Conservation (phyloP, 2,797 vertebrate species). For the Heterohyrax brucei region DNA sequence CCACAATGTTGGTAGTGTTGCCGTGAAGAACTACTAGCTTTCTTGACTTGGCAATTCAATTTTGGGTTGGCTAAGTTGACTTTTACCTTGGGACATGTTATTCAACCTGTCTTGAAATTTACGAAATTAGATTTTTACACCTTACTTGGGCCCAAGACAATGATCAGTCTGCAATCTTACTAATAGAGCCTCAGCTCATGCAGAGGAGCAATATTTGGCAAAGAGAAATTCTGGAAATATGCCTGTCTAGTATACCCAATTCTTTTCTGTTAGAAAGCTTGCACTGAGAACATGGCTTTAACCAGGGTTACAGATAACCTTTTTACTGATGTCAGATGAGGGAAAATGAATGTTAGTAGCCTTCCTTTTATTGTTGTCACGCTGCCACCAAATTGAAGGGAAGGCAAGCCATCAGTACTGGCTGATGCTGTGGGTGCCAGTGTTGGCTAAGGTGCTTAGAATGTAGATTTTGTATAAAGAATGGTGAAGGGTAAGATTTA, state of each 20-base stretch:
- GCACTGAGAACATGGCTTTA: background rate
- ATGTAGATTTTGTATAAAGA: conserved; percentile 25
- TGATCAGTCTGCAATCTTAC: background rate
- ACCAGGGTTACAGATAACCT: background rate
- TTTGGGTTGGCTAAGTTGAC: background rate
- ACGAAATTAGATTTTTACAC: background rate
- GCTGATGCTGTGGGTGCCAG: background rate
- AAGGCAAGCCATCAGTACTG: background rate
- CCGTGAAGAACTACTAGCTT: background rate
- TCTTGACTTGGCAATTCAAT: background rate
- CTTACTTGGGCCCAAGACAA: background rate
- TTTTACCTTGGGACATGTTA: background rate
- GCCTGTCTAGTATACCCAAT: background rate
- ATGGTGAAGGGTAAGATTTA: background rate
- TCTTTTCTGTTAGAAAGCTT: conserved; percentile 11
- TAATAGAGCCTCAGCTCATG: background rate
- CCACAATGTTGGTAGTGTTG: background rate
- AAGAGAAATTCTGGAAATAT: conserved; percentile 15
- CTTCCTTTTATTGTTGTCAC: conserved; percentile 39
- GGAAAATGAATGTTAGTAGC: conserved; percentile 23
- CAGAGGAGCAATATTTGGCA: background rate
- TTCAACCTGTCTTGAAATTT: background rate
- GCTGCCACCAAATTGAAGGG: conserved; percentile 17
- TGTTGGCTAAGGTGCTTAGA: background rate
- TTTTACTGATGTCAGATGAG: background rate